phyloP scores from a whole-genome alignment of 2,797 vertebrate genomes.

The Urophycis tenuis region DNA sequence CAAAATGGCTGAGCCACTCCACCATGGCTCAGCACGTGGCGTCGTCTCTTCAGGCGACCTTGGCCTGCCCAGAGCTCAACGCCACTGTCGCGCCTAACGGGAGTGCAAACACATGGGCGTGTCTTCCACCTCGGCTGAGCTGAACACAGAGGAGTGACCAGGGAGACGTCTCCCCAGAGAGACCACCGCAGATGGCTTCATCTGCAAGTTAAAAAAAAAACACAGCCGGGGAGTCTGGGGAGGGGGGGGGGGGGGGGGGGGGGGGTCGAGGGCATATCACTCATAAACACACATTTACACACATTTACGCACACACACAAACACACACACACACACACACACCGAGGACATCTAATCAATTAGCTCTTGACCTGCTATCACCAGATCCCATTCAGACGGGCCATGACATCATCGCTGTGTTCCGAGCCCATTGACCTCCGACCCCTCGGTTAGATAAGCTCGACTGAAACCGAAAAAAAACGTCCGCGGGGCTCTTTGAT shows the following conservation, averaged over 20 bases:
- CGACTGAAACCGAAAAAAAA: slow-evolving; percentile 7
- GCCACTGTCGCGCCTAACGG: slow-evolving; percentile 66
- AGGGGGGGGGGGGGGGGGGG: slow-evolving; percentile 54
- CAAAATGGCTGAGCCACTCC: too few species aligned
- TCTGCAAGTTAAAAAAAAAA: slow-evolving; percentile 65
- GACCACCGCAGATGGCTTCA: slow-evolving; percentile 68
- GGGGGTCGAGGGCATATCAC: slow-evolving; percentile 29
- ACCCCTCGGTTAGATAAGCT: slow-evolving; percentile 36
- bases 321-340: slow-evolving; percentile 10
- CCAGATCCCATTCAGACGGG: slow-evolving; percentile 35
- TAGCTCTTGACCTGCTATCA: slow-evolving; percentile 53
- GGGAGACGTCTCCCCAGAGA: slow-evolving; percentile 62
- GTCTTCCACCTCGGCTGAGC: slow-evolving; percentile 63
- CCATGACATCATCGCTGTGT: slow-evolving; percentile 40
- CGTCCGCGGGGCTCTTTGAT: slow-evolving; percentile 32
- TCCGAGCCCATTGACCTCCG: slow-evolving; percentile 31
- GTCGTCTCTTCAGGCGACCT: not conserved
- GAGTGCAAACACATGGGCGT: slow-evolving; percentile 63
- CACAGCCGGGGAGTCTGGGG: slow-evolving; percentile 53
- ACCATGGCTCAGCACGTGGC: not conserved
- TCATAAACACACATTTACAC: not conserved
- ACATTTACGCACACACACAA: not conserved
- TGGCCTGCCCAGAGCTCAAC: slow-evolving; percentile 37
- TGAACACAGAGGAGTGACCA: slow-evolving; percentile 59
- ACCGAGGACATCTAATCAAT: slow-evolving; percentile 48